These are phyloP conservation scores for Melitaea cinxia DNA, from an alignment of 1,140 invertebrate genomes.

Conservation along the genomic window DNA sequence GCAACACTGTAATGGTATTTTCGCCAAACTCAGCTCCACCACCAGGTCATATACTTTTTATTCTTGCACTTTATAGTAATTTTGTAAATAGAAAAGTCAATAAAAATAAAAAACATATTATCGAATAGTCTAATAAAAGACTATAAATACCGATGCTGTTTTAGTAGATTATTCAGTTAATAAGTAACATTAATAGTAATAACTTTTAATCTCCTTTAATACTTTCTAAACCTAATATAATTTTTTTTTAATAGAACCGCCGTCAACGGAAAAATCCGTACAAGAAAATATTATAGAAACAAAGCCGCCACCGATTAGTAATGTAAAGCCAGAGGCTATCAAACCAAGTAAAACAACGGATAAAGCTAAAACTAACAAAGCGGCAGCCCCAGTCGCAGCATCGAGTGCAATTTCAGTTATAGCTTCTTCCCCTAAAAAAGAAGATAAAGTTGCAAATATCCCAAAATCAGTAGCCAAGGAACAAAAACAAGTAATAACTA, in stretches of 20 bases:
- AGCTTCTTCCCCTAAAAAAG: constrained; percentile 74
- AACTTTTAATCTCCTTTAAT: not conserved
- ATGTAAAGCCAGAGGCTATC: constrained; percentile 78
- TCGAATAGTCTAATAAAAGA: too few relatives aligned
- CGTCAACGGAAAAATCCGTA: constrained; percentile 69
- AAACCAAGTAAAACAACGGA: constrained; percentile 82
- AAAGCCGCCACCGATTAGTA: constrained; percentile 71
- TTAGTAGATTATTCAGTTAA: not conserved
- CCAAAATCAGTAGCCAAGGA: constrained; percentile 73
- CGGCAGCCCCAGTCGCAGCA: constrained; percentile 53
- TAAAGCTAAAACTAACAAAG: constrained; percentile 72
- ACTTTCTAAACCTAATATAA: not conserved
- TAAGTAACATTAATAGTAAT: constrained; percentile 17
- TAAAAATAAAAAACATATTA: too few relatives aligned
- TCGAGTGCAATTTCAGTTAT: constrained; percentile 77
- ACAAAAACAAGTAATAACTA: constrained; percentile 81
- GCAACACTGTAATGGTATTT: constrained; percentile 94
- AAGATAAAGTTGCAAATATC: constrained; percentile 68
- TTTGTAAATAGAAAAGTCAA: too few relatives aligned
- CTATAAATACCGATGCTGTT: too few relatives aligned
- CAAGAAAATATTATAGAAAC: constrained; percentile 82
- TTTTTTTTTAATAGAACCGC: constrained; percentile 65
- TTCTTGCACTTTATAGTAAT: too few relatives aligned
- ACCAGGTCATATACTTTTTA: constrained; percentile 63
- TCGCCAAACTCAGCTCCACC: constrained; percentile 89